Percentiles rank a stretch among this genome's conserved stretches.
Conservation (phyloP, 2,888 invertebrate species). For the Notodonta dromedarius region DNA sequence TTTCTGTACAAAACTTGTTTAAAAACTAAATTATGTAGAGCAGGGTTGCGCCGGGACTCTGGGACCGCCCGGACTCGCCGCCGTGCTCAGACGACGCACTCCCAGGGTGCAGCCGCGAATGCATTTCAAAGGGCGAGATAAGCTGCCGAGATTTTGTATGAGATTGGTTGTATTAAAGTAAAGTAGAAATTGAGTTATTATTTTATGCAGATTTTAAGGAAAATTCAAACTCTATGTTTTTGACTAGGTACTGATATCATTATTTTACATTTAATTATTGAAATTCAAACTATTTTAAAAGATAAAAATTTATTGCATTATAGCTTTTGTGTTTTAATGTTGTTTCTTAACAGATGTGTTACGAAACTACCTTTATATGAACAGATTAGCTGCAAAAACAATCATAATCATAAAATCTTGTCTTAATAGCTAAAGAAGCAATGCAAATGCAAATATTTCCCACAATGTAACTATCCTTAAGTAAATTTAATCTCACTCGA, state of each 20-base stretch:
- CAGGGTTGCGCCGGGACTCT: neutral
- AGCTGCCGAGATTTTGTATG: neutral
- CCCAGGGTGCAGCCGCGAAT: neutral
- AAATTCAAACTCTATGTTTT: too few species aligned
- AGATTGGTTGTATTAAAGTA: neutral
- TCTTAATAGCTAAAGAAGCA: too few species aligned
- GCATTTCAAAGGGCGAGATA: neutral
- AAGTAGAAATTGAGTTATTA: neutral
- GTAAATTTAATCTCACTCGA: neutral
- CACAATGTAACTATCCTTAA: neutral
- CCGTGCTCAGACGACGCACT: neutral
- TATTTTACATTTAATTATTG: too few species aligned
- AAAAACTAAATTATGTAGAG: neutral
- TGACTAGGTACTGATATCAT: too few species aligned
- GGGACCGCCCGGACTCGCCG: neutral
- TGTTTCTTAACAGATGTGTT: too few species aligned
- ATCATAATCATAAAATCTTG: too few species aligned
- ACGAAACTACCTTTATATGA: too few species aligned
- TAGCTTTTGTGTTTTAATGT: too few species aligned
- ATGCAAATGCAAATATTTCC: neutral
- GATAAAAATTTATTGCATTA: too few species aligned
- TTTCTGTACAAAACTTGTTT: neutral
- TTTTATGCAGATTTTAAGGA: neutral
- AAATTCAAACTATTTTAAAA: too few species aligned
- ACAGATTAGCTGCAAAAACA: too few species aligned